A percentile compares a stretch with the other conserved stretches of the same genome.
These are phyloP conservation scores for Metaphire vulgaris DNA, from an alignment of 1,140 invertebrate species.

Conservation along the genomic window DNA sequence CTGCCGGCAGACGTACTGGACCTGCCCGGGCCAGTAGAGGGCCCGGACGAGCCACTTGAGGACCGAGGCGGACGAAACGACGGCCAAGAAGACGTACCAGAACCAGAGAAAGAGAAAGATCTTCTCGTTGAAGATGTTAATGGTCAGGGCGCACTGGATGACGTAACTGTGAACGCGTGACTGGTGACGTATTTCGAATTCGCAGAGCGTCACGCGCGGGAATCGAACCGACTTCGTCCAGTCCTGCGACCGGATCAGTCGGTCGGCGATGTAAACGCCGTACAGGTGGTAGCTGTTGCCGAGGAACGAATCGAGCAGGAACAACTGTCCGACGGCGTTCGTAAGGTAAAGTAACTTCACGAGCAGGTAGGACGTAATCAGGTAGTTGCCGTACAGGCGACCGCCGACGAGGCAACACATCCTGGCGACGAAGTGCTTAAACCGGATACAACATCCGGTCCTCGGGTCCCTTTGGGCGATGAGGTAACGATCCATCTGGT, in stretches of 20 bases:
- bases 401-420: slow-evolving; percentile 41
- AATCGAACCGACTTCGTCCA: slow-evolving; percentile 51
- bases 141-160: slow-evolving; percentile 49
- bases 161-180: slow-evolving; percentile 38
- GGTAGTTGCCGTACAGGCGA: slow-evolving; percentile 54
- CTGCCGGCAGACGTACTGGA: slow-evolving; percentile 27
- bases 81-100: slow-evolving; percentile 47
- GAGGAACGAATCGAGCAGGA: slow-evolving; percentile 54
- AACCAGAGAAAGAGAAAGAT: slow-evolving; percentile 51
- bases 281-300: slow-evolving; percentile 54
- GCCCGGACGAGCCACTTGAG: slow-evolving; percentile 29
- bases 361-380: slow-evolving; percentile 53
- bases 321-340: slow-evolving; percentile 55
- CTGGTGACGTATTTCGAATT: slow-evolving; percentile 53
- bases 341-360: slow-evolving; percentile 54
- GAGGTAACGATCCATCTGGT: slow-evolving; percentile 39
- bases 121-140: slow-evolving; percentile 53
- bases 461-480: slow-evolving; percentile 29
- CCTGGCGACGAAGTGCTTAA: slow-evolving; percentile 28
- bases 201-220: slow-evolving; percentile 55
- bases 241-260: slow-evolving; percentile 49
- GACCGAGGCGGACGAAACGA: slow-evolving; percentile 34
- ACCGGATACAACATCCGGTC: slow-evolving; percentile 40
- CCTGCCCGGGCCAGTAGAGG: slow-evolving; percentile 31
- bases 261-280: slow-evolving; percentile 51